Base-by-base conservation (phyloP, 2,113 vertebrate species). In the Sterrhoptilus dennistouni region DNA sequence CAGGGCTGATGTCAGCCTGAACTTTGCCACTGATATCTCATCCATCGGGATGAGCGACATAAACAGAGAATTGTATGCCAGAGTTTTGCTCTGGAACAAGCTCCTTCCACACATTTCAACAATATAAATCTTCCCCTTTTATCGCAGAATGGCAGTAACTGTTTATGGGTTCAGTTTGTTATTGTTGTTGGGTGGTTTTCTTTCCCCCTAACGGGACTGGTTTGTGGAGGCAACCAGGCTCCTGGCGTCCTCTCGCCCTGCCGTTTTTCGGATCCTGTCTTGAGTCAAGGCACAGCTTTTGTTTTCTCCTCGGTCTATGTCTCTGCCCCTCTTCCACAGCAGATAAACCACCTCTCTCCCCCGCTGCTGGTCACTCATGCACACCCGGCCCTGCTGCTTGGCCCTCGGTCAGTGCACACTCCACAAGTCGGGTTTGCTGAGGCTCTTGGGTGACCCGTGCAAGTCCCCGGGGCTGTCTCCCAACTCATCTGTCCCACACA, bases 1-100 rank as follows among this genome's bases (percentile, higher is more conserved):
- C 64, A 60, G 97, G 94, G 96, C 96, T 97, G 97, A 98, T 98
- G 97, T 97, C 97, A 96, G 95, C 89, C 86, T 87, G 42, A 95
- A 95, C 95, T 97, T 95, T 96, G 97, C 97, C 94, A 97, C 95
- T 38, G 22, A 95, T 96, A 96, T 95, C 96, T 97, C 97, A 97
- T 95, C 83, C 97, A 97, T 95, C 83, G 86, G 93, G 87, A 96
- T 93, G 89, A 96, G 93, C 89, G 95, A 90, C 93, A 95, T 82
- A 89, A 96, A 95, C 93, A 79, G 87, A 45, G 83, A 47, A 87
- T 44, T 91, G 93, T 71, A 70, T 8, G 93, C 97, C 89, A 96
- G 94, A 82, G 80, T 69, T 97, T 83, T 65, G 83, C 94, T 94
- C 96, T 97, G 96, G 93, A 97, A 92, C 80, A 68, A 96, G 68